Conservation (phyloP, 2,113 vertebrate genomes). For the Indicator indicator region DNA sequence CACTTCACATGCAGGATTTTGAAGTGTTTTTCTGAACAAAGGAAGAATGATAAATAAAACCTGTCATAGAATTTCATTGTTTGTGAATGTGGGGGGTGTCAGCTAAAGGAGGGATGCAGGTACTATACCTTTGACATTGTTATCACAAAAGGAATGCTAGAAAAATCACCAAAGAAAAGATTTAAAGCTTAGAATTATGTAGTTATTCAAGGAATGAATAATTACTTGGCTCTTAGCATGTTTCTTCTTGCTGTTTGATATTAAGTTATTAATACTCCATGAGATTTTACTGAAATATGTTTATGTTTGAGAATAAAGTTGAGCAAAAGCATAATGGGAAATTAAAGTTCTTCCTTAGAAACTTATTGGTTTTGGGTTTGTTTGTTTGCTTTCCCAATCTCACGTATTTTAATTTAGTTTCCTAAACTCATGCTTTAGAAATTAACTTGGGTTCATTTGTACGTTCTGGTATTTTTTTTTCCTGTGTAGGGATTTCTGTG, state of each 20-base stretch:
- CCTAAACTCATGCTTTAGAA: background rate
- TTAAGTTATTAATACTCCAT: background rate
- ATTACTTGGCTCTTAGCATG: background rate
- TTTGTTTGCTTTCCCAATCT: background rate
- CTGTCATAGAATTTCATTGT: background rate
- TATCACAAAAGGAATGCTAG: background rate
- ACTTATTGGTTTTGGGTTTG: background rate
- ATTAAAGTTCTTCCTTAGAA: background rate
- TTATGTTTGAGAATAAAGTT: background rate
- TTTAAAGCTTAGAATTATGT: background rate
- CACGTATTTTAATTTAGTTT: background rate
- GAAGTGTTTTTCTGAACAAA: slow-evolving; percentile 17
- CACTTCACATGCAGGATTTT: slow-evolving; percentile 1
- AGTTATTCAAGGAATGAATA: background rate
- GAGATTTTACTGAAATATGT: background rate
- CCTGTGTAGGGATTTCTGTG: background rate
- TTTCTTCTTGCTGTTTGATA: background rate
- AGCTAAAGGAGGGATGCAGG: background rate
- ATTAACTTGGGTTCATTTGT: background rate
- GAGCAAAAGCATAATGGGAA: background rate
- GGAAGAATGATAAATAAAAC: background rate
- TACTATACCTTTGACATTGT: background rate
- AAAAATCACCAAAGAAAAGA: background rate
- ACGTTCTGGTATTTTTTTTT: background rate
- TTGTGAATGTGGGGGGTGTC: background rate